Base-by-base conservation (phyloP, 2,113 vertebrate species). In the Anarhynchus alexandrinus region DNA sequence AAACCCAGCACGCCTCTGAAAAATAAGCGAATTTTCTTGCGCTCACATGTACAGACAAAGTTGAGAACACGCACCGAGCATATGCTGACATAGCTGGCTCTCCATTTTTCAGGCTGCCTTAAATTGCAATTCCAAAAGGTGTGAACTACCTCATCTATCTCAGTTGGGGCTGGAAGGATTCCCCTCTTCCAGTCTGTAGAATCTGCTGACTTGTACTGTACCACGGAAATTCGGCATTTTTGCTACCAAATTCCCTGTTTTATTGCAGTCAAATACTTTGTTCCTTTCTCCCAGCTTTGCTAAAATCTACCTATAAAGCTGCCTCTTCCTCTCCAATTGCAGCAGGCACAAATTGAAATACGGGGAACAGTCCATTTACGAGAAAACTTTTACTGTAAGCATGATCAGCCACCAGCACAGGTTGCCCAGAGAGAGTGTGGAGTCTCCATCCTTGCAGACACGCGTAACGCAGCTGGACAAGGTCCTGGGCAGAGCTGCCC, bases 101-200 rank as follows among this genome's bases (percentile, higher is more conserved):
- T 40, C 65, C 58, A 2, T 81, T 87, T 93, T 69, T 79, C 69
- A 89, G 52, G 57, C 83, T 89, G 95, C 51, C 49, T 96, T 69
- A 84, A 92, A 70, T 1, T 52, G 66, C 58, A 96, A 0, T 76
- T 89, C 78, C 69, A 78, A 87, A 81, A 97, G 67, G 82, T 89
- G 90, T 76, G 81, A 96, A 94, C 91, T 87, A 91, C 86, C 78
- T 94, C 94, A 96, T 93, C 73, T 71, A 32, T 82, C 72, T 94
- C 42, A 82, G 65, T 2, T 57, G 29, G 15, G 45, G 70, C 69
- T 94, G 69, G 83, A 94, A 72, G 88, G 86, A 96, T 95, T 95
- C 88, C 83, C 93, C 80, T 91, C 52, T 94, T 92, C 61, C 72
- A 93, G 2, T n/a, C 70, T 77, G 61, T 9, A 66, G 73, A 93